Base-by-base conservation (phyloP, 2,888 invertebrate genomes). In the Troilus luridus region DNA sequence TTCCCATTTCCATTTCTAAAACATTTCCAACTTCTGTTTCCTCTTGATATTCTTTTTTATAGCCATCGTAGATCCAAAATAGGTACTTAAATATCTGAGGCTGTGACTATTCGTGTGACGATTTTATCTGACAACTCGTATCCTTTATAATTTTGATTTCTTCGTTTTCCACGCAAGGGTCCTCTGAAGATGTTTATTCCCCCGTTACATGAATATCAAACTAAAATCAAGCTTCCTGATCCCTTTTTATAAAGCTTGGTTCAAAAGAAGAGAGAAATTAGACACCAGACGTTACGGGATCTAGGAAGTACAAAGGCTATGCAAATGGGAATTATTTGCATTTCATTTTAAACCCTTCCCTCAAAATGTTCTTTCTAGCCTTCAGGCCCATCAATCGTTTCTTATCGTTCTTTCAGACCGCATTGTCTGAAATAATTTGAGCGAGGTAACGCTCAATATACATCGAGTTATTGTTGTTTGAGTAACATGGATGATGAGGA, bases 271-370 rank as follows among this genome's bases (percentile, higher is more conserved):
- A 21, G 21, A 21, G 19, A 21, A 54, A 81, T 81, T 81, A 54
- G 56, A 85, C n/a, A 56, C n/a, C 12, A n/a, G 54, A 56, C 54
- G 56, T 56, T 56, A 12, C 11, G 12, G 85, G 7, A n/a, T 21
- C n/a, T 85, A 56, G 21, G 85, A 41, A 56, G 10, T 58, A 85
- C 85, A 85, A 85, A 85, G 11, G 85, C 56, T 85, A 85, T 85
- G 85, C 11, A 56, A 85, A 85, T 85, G 85, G 56, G 85, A 85
- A 85, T 56, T 85, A 85, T 85, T 85, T 85, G 85, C 85, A 85
- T 85, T 56, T 85, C 85, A 85, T 85, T 85, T 85, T n/a, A n/a
- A n/a, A 56, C 11, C 85, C 85, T 56, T 54, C 56, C 56, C n/a
- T 85, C 54, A 85, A 54, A 85, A 56, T 85, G 85, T 85, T 77